Evolutionary conservation across 2,797 vertebrate genomes (phyloP).

Genomic region (Enoplosus armatus): DNA sequence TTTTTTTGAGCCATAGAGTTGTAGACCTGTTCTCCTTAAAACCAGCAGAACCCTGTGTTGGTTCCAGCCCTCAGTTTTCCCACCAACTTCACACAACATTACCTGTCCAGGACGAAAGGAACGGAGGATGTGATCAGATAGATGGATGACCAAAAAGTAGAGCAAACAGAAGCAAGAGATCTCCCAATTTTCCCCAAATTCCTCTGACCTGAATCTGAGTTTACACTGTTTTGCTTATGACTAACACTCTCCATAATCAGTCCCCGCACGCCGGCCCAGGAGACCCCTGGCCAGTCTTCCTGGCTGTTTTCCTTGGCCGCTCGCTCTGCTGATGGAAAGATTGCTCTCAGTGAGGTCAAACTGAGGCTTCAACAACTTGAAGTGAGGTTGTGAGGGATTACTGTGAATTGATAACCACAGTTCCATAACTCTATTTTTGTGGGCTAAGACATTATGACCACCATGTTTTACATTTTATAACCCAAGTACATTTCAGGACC

Average conservation of each 20-base stretch:
- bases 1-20: neutral
- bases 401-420: constrained; percentile 23
- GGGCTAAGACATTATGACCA: neutral
- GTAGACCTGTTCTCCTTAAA: constrained; percentile 21
- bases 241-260: constrained; percentile 66
- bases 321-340: constrained; percentile 55
- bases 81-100: constrained; percentile 16
- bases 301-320: constrained; percentile 62
- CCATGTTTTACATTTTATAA: constrained; percentile 21
- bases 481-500: neutral
- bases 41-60: constrained; percentile 1
- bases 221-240: constrained; percentile 65
- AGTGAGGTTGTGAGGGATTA: constrained; percentile 24
- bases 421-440: constrained; percentile 8
- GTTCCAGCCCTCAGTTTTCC: constrained; percentile 20
- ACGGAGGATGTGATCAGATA: constrained; percentile 13
- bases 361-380: constrained; percentile 28
- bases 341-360: constrained; percentile 56
- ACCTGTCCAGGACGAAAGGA: constrained; percentile 20
- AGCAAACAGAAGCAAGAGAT: constrained; percentile 49
- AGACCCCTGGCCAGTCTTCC: constrained; percentile 52
- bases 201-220: constrained; percentile 44
- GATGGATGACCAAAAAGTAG: constrained; percentile 27
- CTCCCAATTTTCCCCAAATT: constrained; percentile 34
- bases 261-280: constrained; percentile 47